Percentiles rank a stretch among this genome's conserved stretches.
These are phyloP conservation scores for Oncopodura yosiiana DNA, from an alignment of 1,140 invertebrate species.

Conservation along the genomic window DNA sequence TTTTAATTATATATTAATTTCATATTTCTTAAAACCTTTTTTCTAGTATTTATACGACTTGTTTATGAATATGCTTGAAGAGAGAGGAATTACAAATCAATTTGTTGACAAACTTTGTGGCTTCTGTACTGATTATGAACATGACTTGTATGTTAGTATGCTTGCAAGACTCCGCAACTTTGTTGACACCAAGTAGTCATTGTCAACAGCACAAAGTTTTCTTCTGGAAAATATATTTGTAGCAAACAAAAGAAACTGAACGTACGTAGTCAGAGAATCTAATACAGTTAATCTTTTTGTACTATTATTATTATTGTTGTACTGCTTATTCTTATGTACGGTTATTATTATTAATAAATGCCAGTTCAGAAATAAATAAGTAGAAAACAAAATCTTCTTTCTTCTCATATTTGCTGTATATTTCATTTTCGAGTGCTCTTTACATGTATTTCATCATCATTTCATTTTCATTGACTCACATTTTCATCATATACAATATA, in stretches of 20 bases:
- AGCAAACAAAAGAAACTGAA: neutral
- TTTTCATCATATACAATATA: too few species aligned
- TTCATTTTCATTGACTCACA: too few species aligned
- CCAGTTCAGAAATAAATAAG: too few species aligned
- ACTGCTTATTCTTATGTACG: too few species aligned
- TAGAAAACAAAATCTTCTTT: too few species aligned
- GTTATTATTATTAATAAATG: too few species aligned
- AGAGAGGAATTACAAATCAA: constrained; percentile 82
- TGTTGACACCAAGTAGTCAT: constrained; percentile 38
- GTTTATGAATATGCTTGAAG: constrained; percentile 84
- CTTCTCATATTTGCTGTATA: too few species aligned
- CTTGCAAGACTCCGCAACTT: constrained; percentile 78
- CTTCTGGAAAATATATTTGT: neutral
- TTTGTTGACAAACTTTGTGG: constrained; percentile 78
- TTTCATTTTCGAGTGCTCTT: too few species aligned
- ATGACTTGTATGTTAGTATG: constrained; percentile 72
- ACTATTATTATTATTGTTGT: too few species aligned
- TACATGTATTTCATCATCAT: too few species aligned
- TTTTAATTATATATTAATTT: neutral
- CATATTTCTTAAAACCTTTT: constrained; percentile 8
- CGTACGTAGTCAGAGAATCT: neutral
- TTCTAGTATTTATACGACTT: constrained; percentile 85
- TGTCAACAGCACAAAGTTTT: neutral
- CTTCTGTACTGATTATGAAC: constrained; percentile 81
- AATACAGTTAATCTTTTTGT: too few species aligned